Conservation (phyloP, 92 coral and sea anemone species). For the Epizoanthus fatuus region DNA sequence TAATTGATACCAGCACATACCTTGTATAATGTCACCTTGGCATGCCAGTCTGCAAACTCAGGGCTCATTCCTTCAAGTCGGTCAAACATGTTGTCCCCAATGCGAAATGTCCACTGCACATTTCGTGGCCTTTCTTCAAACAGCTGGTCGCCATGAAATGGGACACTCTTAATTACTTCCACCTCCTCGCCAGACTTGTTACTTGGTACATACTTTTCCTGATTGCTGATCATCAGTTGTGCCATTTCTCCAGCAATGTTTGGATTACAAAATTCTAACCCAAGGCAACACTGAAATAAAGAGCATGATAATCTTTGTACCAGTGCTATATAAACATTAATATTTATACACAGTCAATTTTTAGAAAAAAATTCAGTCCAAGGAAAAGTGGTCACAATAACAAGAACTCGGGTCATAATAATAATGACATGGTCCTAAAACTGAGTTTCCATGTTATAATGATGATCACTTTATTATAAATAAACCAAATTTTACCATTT, state of each 20-base stretch:
- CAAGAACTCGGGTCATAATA: no score
- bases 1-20: neutral
- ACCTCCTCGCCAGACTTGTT: neutral
- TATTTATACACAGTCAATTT: no score
- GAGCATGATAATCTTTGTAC: no score
- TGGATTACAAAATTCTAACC: neutral
- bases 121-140: conserved; percentile 73
- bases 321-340: no score
- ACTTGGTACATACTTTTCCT: conserved; percentile 48
- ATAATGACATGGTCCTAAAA: no score
- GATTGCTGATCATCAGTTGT: neutral
- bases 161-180: conserved; percentile 13
- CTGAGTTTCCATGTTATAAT: no score
- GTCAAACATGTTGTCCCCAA: conserved; percentile 50
- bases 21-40: conserved; percentile 68
- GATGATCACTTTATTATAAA: no score
- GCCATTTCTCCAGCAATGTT: no score
- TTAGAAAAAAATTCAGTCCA: no score
- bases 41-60: conserved; percentile 85
- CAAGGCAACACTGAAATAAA: conserved; percentile 15
- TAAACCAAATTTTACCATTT: no score
- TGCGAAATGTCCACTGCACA: conserved; percentile 65
- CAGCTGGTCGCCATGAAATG: conserved; percentile 75
- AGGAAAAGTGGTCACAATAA: no score
- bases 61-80: conserved; percentile 50